Base-by-base conservation (phyloP, 1,140 invertebrate genomes). In the Drosophila watanabei region DNA sequence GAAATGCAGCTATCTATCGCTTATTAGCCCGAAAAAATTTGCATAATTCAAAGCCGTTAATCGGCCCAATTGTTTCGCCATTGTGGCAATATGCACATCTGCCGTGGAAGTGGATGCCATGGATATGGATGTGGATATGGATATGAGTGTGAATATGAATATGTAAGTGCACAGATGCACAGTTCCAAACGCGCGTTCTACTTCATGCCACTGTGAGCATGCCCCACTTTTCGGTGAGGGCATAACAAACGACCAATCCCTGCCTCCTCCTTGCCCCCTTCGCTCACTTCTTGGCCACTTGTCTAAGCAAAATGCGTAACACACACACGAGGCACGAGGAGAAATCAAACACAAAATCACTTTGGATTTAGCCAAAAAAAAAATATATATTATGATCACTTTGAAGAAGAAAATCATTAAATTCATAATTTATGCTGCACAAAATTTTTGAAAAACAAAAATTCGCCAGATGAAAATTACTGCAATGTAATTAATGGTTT, bases 191-290 rank as follows among this genome's bases (percentile, higher is more conserved):
- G 70, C 56, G 70, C 59, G 70, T 51, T 73, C 70, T 73, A 73
- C 70, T 73, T 73, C 70, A 73, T 73, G 70, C 68, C 69, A 73
- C 41, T 61, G 70, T 73, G 70, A 73, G 70, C 68, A 73, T 73
- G 70, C 70, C 70, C 70, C 70, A 73, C 70, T 51, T 73, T 73
- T 56, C 33, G 68, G 70, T 73, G 70, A 73, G 70, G 70, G 70
- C 70, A 73, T 73, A 70, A 49, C 69, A 72, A 72, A 71, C 69
- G 68, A 69, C 68, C 68, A 71, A 71, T 71, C 16, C 14, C n/a
- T 35, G n/a, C n/a, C n/a, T n/a, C n/a, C n/a, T n/a, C n/a, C n/a
- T n/a, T n/a, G n/a, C 3, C 32, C 51, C 2, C 5, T 49, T 30
- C 0, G 28, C 49, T 30, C 48, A n/a, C 28, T 51, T 69, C 69